A percentile compares a stretch with the other conserved stretches of the same genome.
Evolutionary conservation across 2,113 vertebrate genomes (phyloP).

Genomic region (Anas platyrhynchos): DNA sequence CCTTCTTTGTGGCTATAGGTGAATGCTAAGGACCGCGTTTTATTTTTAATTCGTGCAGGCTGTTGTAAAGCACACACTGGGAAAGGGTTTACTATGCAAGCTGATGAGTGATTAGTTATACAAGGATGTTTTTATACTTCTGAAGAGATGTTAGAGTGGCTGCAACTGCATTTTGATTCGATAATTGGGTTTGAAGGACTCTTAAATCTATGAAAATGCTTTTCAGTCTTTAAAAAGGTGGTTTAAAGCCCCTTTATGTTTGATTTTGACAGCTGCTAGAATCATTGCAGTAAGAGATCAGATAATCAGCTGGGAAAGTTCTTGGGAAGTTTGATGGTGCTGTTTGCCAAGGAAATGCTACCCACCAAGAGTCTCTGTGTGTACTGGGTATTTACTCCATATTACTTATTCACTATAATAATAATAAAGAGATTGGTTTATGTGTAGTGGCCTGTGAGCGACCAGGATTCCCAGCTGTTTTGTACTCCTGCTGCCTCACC

Average conservation of each 20-base stretch:
- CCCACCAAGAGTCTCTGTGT: neutral
- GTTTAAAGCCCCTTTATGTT: constrained; percentile 4
- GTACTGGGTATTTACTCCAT: neutral
- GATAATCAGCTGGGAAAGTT: neutral
- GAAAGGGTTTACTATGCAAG: neutral
- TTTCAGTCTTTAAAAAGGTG: constrained; percentile 31
- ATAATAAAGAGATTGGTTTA: neutral
- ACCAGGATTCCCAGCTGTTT: neutral
- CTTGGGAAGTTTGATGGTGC: neutral
- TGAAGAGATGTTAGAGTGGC: constrained; percentile 6
- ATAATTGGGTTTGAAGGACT: constrained; percentile 60
- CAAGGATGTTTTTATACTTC: constrained; percentile 30
- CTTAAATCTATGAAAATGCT: constrained; percentile 44
- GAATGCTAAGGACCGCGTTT: neutral
- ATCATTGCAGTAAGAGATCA: neutral
- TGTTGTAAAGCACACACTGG: neutral
- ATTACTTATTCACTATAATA: neutral
- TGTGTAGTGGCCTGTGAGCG: neutral
- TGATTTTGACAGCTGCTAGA: constrained; percentile 56
- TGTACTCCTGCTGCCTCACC: neutral
- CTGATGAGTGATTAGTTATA: constrained; percentile 19
- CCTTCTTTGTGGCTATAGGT: neutral
- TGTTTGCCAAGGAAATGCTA: neutral
- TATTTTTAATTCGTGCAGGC: neutral
- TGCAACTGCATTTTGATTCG: constrained; percentile 35